A percentile compares a stretch with the other conserved stretches of the same genome.
These are phyloP conservation scores for Pseudorectes ferrugineus DNA, from an alignment of 2,113 vertebrate genomes.

Conservation along the genomic window DNA sequence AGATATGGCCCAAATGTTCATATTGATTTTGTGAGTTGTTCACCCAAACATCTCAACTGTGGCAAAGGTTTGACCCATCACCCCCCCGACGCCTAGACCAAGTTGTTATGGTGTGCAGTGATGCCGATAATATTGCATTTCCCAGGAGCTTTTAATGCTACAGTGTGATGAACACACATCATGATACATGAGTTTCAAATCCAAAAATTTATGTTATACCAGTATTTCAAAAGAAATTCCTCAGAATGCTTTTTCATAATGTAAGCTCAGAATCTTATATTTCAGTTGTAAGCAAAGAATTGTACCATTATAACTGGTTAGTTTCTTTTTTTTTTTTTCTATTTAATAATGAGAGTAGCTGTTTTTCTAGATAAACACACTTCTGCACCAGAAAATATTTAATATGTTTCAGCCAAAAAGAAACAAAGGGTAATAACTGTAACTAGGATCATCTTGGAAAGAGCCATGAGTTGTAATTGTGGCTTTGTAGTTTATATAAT, in stretches of 20 bases:
- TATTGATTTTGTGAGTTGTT: neutral
- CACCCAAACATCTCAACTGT: neutral
- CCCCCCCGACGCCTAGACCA: rapidly evolving
- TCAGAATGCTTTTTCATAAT: neutral
- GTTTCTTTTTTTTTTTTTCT: neutral
- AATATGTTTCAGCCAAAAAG: neutral
- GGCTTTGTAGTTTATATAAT: neutral
- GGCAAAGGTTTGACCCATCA: neutral
- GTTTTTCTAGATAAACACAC: neutral
- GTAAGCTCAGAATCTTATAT: neutral
- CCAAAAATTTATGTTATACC: neutral
- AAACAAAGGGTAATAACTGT: neutral
- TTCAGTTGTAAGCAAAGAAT: neutral
- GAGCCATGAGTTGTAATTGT: neutral
- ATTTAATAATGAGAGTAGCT: neutral
- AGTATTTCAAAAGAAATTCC: neutral
- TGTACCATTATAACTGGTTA: neutral
- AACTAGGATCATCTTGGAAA: neutral
- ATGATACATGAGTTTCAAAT: neutral
- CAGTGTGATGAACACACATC: neutral
- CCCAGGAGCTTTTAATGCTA: neutral
- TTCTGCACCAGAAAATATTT: neutral
- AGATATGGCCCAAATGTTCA: neutral
- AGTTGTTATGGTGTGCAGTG: neutral
- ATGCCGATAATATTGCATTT: neutral